Evolutionary conservation across 1,140 invertebrate genomes (phyloP).

Genomic region (Megalonaias nervosa): DNA sequence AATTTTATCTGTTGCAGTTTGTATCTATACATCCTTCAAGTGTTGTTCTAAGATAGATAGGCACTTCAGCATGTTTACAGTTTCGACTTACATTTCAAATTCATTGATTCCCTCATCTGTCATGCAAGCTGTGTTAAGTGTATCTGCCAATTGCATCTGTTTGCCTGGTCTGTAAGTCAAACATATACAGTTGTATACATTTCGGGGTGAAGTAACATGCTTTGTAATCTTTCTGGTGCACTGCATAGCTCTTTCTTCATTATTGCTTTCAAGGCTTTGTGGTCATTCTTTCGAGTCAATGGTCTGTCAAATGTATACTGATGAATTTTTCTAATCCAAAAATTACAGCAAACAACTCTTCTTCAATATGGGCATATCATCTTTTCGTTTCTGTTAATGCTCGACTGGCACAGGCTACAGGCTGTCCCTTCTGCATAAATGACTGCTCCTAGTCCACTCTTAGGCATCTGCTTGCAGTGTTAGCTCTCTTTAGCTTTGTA

Average conservation of each 20-base stretch:
- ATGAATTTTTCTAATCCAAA: conserved; percentile 70
- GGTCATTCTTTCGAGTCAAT: conserved; percentile 33
- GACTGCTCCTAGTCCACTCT: conserved; percentile 64
- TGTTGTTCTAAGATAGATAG: conserved; percentile 3
- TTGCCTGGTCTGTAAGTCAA: conserved; percentile 49
- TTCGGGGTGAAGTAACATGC: conserved; percentile 62
- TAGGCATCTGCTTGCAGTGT: too few species aligned
- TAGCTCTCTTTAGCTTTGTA: too few species aligned
- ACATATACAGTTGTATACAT: conserved; percentile 66
- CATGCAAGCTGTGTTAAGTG: conserved; percentile 63
- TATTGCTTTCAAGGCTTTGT: conserved; percentile 35
- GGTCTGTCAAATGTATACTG: conserved; percentile 58
- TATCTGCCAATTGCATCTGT: conserved; percentile 67
- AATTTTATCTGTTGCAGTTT: conserved; percentile 3
- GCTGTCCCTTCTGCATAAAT: conserved; percentile 69
- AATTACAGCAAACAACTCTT: conserved; percentile 72
- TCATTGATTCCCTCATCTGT: conserved; percentile 6
- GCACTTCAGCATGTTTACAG: not conserved
- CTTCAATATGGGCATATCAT: conserved; percentile 72
- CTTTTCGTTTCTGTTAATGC: conserved; percentile 68
- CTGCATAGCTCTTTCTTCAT: conserved; percentile 29
- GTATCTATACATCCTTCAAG: not conserved
- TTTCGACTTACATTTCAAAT: not conserved
- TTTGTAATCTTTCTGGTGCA: conserved; percentile 29
- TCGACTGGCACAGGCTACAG: conserved; percentile 70